Evolutionary conservation across 2,113 vertebrate genomes (phyloP), one percentile per base, ranked within the genome.

Genomic region (Ammodramus savannarum): DNA sequence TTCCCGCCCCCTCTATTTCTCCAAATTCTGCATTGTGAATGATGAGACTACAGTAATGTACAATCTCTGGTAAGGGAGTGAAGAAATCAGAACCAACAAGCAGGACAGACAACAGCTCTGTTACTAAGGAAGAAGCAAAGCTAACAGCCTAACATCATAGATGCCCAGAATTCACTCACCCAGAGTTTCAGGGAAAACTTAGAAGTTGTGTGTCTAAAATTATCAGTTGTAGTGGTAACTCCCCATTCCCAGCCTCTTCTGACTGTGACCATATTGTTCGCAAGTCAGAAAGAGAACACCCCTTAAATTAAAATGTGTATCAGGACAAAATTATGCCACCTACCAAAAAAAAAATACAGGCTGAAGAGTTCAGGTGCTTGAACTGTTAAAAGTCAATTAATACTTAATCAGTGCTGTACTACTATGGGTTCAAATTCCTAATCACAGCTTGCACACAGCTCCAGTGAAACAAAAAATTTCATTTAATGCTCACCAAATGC

Each of bases 401-500:
- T 44, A 80, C n/a, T 80, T 90, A 74, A 95, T 69, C 55, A 48
- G 0, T 17, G 10, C 75, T 16, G 51, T 52, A 76, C 69, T 52
- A 76, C 67, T 88, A 90, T 27, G 94, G 62, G 90, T 92, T 93
- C 63, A 79, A 13, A 89, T 65, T 95, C 68, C 51, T 85, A 78
- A 58, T 51, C 43, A 85, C 59, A 97, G 75, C 73, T 91, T 93
- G 95, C 76, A 94, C 69, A 22, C 22, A 69, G 71, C 54, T 91
- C 55, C 14, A 41, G 71, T 38, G 89, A 96, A 69, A 74, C 73
- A 93, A 96, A 54, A 83, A 97, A 97, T 77, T 86, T 95, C 86
- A 86, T 69, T 79, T 67, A 92, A 67, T 82, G 94, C 93, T 96
- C 82, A 95, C 71, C 67, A 97, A 87, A 93, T 59, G 81, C 90